phyloP scores from a whole-genome alignment of 2,113 vertebrate genomes.

The Eclectus roratus region DNA sequence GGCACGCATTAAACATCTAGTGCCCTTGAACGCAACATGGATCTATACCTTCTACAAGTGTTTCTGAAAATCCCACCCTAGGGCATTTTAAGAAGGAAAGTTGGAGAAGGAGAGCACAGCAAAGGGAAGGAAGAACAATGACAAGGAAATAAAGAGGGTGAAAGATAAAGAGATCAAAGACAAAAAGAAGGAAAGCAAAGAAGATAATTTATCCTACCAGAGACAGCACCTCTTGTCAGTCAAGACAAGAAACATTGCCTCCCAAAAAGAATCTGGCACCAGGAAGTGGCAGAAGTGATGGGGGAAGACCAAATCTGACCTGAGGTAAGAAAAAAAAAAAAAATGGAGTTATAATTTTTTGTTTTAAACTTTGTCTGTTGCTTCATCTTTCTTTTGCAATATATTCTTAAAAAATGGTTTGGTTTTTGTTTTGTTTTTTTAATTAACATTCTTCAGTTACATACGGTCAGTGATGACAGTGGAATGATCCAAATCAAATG shows the following conservation, averaged over 20 bases:
- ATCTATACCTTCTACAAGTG: background rate
- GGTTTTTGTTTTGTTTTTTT: background rate
- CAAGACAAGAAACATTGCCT: conserved; percentile 68
- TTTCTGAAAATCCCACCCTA: background rate
- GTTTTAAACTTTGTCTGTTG: background rate
- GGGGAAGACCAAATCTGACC: conserved; percentile 57
- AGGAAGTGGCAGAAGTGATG: conserved; percentile 49
- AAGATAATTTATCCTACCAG: conserved; percentile 54
- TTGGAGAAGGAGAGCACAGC: background rate
- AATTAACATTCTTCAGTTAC: background rate
- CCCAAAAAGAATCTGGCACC: conserved; percentile 58
- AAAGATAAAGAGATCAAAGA: conserved; percentile 1
- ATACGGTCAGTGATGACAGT: background rate
- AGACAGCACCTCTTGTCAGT: conserved; percentile 68
- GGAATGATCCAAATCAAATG: background rate
- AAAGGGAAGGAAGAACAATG: background rate
- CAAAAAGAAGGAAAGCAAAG: conserved; percentile 26
- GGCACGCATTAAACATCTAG: background rate
- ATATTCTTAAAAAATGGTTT: background rate
- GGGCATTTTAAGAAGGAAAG: background rate
- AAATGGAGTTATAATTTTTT: background rate
- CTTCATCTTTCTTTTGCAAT: background rate
- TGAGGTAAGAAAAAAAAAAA: conserved; percentile 22
- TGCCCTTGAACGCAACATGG: background rate
- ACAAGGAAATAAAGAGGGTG: background rate